These are phyloP conservation scores for Vulpes lagopus DNA, from an alignment of 2,113 vertebrate species.

Conservation along the genomic window DNA sequence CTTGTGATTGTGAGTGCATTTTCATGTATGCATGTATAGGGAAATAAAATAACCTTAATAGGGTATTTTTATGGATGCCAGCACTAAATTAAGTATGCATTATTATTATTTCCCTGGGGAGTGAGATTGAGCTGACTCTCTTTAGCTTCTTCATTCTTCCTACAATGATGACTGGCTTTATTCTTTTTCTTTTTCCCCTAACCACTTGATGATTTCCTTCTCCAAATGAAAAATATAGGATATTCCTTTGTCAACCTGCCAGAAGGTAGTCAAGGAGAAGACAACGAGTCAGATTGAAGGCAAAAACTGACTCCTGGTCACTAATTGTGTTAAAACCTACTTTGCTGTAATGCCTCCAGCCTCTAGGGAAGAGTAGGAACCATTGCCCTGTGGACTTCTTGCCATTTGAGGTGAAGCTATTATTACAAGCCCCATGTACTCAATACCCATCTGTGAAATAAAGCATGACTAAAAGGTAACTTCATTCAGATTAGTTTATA, in stretches of 20 bases:
- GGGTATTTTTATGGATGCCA: background rate
- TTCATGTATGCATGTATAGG: background rate
- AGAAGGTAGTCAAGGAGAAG: background rate
- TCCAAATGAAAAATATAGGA: background rate
- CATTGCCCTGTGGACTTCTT: background rate
- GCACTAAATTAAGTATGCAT: constrained; percentile 6
- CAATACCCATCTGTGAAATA: background rate
- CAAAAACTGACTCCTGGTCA: background rate
- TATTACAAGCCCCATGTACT: background rate
- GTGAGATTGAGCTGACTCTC: background rate
- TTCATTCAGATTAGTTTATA: background rate
- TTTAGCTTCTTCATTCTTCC: background rate
- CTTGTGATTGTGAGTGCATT: background rate
- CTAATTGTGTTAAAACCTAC: background rate
- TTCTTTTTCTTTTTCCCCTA: background rate
- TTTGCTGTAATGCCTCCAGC: background rate
- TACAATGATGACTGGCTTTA: background rate
- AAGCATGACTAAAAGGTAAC: background rate
- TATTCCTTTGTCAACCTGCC: background rate
- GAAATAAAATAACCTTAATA: constrained; percentile 51
- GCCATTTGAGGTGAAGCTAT: background rate
- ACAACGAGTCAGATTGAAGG: background rate
- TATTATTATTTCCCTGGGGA: background rate
- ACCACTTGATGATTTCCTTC: background rate
- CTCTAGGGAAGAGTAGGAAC: background rate